Percentiles rank a stretch among this genome's conserved stretches.
Conservation (phyloP, 92 coral and sea anemone genomes). For the Epizoanthus fatuus region DNA sequence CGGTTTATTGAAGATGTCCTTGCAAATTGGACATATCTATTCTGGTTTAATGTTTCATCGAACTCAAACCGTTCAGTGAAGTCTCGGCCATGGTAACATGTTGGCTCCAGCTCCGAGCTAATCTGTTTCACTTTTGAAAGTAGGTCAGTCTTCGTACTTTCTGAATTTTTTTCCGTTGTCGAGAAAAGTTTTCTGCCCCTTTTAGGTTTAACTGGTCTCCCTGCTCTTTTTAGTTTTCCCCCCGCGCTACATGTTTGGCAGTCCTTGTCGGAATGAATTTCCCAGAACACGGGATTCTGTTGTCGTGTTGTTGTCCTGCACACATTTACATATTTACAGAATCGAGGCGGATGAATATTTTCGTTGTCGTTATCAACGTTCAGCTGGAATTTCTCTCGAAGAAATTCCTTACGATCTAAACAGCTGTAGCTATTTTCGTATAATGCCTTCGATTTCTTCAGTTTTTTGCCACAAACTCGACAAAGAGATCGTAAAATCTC, state of each 20-base stretch:
- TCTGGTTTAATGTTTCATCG: background rate
- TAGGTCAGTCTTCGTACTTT: slow-evolving; percentile 1
- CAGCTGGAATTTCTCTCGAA: background rate
- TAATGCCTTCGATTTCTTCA: slow-evolving; percentile 8
- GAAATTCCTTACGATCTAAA: background rate
- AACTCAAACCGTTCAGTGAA: background rate
- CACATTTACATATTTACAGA: background rate
- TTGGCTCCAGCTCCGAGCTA: slow-evolving; percentile 12
- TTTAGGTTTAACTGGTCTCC: slow-evolving; percentile 8
- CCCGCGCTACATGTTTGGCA: slow-evolving; percentile 3
- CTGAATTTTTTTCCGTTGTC: background rate
- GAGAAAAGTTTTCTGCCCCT: background rate
- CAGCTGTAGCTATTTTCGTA: no score
- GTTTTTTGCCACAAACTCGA: slow-evolving; percentile 4
- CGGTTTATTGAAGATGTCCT: background rate
- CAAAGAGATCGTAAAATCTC: background rate
- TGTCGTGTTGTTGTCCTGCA: background rate
- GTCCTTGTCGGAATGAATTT: background rate
- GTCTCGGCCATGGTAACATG: background rate
- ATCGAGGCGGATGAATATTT: background rate
- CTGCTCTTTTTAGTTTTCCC: background rate
- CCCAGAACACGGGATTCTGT: background rate
- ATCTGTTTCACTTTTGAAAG: slow-evolving; percentile 15
- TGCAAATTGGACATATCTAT: slow-evolving; percentile 12
- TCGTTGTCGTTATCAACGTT: background rate